These are phyloP conservation scores for Dinomys branickii DNA, from an alignment of 2,113 vertebrate genomes.

Conservation along the genomic window DNA sequence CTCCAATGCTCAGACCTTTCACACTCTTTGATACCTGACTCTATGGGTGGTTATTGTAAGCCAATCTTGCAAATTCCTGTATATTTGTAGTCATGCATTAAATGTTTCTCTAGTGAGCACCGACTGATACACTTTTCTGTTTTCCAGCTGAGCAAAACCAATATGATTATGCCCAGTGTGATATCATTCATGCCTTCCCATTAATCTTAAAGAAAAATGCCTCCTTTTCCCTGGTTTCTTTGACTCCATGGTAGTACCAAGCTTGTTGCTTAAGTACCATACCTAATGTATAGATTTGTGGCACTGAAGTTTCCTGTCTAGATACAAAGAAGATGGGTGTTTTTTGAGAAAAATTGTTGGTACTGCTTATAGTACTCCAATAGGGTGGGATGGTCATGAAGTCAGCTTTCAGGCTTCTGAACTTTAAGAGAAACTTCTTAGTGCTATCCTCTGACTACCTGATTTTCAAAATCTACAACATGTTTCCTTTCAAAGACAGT, in stretches of 20 bases:
- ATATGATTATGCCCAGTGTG: neutral
- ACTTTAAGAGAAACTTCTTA: neutral
- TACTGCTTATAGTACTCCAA: neutral
- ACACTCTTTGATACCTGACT: neutral
- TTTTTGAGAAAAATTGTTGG: neutral
- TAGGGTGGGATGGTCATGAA: neutral
- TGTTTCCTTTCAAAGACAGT: neutral
- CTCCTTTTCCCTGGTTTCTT: neutral
- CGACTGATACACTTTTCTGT: neutral
- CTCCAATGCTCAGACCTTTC: neutral
- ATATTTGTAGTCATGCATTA: neutral
- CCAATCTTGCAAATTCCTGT: neutral
- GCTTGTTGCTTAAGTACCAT: neutral
- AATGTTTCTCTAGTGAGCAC: neutral
- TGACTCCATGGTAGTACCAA: neutral
- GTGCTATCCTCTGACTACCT: neutral
- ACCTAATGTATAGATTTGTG: neutral
- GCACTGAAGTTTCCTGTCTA: neutral
- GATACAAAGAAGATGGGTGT: neutral
- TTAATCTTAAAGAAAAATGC: neutral
- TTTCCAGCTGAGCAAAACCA: neutral
- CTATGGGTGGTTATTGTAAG: neutral
- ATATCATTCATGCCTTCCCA: neutral
- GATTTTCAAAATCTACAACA: neutral
- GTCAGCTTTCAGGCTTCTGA: neutral